Conservation (phyloP, 2,888 invertebrate species). For the Falcaria lacertinaria region DNA sequence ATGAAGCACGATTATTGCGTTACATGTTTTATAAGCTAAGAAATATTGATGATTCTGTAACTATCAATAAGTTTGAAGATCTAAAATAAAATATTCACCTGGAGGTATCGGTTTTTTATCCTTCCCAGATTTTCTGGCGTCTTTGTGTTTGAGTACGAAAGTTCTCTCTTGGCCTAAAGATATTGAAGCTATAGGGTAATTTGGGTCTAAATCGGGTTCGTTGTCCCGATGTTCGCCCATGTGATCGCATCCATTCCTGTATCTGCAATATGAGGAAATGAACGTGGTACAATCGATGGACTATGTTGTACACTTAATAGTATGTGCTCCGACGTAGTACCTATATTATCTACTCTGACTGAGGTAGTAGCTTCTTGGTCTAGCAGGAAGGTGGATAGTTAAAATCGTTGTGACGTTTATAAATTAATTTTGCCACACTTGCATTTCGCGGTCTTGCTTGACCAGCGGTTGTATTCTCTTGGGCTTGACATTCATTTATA, state of each 20-base stretch:
- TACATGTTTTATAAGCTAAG: slow-evolving; percentile 87
- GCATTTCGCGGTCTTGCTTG: no score
- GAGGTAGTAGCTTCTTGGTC: no score
- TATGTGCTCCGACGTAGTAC: no score
- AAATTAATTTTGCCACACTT: no score
- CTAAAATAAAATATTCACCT: slow-evolving; percentile 67
- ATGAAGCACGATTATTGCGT: slow-evolving; percentile 91
- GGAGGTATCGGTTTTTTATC: slow-evolving; percentile 61
- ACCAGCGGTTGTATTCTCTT: no score
- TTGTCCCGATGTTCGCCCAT: slow-evolving; percentile 87
- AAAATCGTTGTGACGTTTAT: no score
- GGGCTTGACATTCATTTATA: no score
- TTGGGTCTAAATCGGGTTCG: slow-evolving; percentile 82
- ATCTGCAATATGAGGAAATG: slow-evolving; percentile 67
- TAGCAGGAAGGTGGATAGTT: no score
- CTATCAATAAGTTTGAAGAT: slow-evolving; percentile 76
- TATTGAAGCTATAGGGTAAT: slow-evolving; percentile 83
- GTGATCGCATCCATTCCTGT: slow-evolving; percentile 83
- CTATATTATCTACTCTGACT: no score
- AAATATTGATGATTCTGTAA: slow-evolving; percentile 74
- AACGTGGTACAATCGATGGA: no score
- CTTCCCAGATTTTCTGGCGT: slow-evolving; percentile 70
- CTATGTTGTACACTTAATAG: no score
- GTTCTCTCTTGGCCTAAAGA: slow-evolving; percentile 82
- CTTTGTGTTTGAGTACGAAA: slow-evolving; percentile 82